Base-by-base conservation (phyloP, 2,888 invertebrate genomes). In the Thecocarcelia acutangulata region DNA sequence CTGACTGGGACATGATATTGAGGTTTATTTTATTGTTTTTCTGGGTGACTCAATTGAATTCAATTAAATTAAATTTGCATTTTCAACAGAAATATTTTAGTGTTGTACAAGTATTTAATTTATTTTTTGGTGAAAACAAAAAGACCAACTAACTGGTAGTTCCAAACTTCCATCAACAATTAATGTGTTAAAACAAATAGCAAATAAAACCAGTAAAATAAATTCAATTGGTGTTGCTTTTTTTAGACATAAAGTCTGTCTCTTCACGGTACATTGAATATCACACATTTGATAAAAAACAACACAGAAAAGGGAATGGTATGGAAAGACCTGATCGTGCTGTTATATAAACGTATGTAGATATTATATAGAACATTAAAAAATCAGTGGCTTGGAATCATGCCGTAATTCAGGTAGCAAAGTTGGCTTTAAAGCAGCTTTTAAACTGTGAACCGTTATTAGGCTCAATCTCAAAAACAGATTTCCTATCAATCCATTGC, bases 211-310 rank as follows among this genome's bases (percentile, higher is more conserved):
- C 54, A 61, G 63, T 48, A 54, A 70, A 83, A 78, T 81, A 80
- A 84, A 85, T 85, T 84, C 84, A 84, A 85, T 87, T 84, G 85
- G 80, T 84, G 80, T 85, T 83, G 75, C 79, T 84, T 85, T 85
- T 66, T 58, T 17, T n/a, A 24, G 15, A 37, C 21, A 11, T 48
- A 44, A 5, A 5, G 68, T 73, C 37, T 37, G 48, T 64, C 33
- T 17, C 48, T 76, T 88, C 84, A 84, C 84, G 88, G 85, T 85
- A 89, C 88, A 88, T 88, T 89, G 87, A 87, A 86, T 85, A 86
- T 89, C 87, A 88, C 88, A 89, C 88, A 87, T 88, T 88, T 87
- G 86, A 44, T 59, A 17, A 64, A 59, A 44, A 8, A 8, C 3
- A 33, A 33, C 1, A 33, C 3, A 33, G 9, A 33, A 33, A 33